Conservation (phyloP, 2,797 vertebrate genomes). For the Pseudocheirus occidentalis region DNA sequence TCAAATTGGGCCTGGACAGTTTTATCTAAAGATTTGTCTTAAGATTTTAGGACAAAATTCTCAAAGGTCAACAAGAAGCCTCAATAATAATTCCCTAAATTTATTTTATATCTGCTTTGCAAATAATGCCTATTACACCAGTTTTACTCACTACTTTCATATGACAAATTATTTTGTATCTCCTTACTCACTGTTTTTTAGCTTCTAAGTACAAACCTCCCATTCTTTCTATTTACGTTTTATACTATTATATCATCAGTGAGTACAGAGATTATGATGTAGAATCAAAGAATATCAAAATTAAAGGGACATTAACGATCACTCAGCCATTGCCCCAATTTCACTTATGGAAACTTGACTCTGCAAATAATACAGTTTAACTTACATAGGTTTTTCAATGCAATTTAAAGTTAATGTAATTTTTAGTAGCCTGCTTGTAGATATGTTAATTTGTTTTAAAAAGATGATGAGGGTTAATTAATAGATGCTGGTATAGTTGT, state of each 20-base stretch:
- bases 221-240: not conserved
- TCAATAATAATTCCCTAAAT: not conserved
- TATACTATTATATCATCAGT: not conserved
- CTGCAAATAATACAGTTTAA: not conserved
- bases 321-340: not conserved
- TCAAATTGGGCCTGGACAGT: not conserved
- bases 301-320: not conserved
- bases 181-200: not conserved
- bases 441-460: not conserved
- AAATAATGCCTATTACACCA: not conserved
- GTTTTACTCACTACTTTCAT: not conserved
- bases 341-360: not conserved
- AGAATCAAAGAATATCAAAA: not conserved
- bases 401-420: not conserved
- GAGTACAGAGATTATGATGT: not conserved
- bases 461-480: not conserved
- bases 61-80: not conserved
- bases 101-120: not conserved
- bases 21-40: not conserved
- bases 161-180: not conserved
- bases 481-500: not conserved
- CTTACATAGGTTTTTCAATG: not conserved
- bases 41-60: not conserved
- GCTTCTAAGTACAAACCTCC: not conserved
- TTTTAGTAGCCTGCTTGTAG: not conserved